Evolutionary conservation across 2,888 invertebrate genomes (phyloP).

Genomic region (Xestia c-nigrum): DNA sequence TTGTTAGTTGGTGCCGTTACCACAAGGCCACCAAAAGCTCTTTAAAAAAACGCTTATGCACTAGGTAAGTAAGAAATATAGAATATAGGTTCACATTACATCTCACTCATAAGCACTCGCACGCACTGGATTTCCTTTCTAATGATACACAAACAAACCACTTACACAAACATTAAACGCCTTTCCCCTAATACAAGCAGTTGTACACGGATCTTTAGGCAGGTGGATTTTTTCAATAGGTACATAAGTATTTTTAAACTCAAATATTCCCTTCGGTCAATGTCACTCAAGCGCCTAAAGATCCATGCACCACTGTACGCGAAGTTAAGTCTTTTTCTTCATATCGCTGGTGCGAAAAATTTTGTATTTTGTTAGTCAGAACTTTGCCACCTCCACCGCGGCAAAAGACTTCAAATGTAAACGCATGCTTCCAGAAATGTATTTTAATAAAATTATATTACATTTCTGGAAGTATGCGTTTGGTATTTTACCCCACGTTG

Average conservation of each 20-base stretch:
- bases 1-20: not conserved
- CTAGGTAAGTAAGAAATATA: not conserved
- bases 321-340: too few species aligned
- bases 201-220: not conserved
- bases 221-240: too few species aligned
- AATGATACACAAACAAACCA: too few species aligned
- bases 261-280: too few species aligned
- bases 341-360: too few species aligned
- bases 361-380: too few species aligned
- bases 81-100: slow-evolving; percentile 18
- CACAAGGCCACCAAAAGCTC: not conserved
- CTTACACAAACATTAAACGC: too few species aligned
- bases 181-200: not conserved
- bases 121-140: not conserved
- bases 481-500: not conserved
- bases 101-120: slow-evolving; percentile 11
- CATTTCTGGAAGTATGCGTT: not conserved
- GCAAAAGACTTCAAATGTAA: not conserved
- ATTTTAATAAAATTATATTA: too few species aligned
- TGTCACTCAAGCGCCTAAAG: not conserved
- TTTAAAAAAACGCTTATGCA: not conserved
- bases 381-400: too few species aligned
- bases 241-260: too few species aligned
- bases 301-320: not conserved
- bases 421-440: too few species aligned